Conservation (phyloP, 2,797 vertebrate species). For the Anomalospiza imberbis region DNA sequence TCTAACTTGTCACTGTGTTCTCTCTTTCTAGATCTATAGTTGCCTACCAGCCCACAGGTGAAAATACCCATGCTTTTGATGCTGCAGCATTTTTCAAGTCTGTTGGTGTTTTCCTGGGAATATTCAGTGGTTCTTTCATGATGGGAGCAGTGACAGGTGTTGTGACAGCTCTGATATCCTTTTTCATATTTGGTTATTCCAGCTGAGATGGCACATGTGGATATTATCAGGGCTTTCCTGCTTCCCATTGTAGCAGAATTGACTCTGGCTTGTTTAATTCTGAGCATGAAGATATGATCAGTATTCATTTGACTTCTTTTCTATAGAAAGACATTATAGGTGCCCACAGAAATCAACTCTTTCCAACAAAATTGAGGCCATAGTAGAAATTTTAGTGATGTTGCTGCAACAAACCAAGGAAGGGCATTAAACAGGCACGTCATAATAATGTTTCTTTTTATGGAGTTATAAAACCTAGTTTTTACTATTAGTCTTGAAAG, state of each 20-base stretch:
- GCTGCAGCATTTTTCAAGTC: constrained; percentile 97
- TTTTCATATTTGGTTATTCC: constrained; percentile 6
- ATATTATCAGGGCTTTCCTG: neutral
- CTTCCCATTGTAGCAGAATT: neutral
- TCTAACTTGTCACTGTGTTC: neutral
- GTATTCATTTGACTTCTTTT: neutral
- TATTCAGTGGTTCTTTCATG: constrained; percentile 96
- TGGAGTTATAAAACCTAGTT: neutral
- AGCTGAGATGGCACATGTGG: neutral
- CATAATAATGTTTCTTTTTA: neutral
- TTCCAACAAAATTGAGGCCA: neutral
- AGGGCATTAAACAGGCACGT: neutral
- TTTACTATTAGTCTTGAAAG: neutral
- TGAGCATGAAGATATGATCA: neutral
- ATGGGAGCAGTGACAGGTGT: constrained; percentile 96
- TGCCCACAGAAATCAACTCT: neutral
- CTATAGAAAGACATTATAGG: neutral
- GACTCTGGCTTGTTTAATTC: neutral
- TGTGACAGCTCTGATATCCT: constrained; percentile 98
- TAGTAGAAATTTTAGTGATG: neutral
- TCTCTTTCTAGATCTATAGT: constrained; percentile 85
- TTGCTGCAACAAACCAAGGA: neutral
- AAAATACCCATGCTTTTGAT: constrained; percentile 93
- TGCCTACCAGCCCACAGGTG: constrained; percentile 90
- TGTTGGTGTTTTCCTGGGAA: constrained; percentile 93